Evolutionary conservation across 2,888 invertebrate species (phyloP).

Genomic region (Poecilus cupreus): DNA sequence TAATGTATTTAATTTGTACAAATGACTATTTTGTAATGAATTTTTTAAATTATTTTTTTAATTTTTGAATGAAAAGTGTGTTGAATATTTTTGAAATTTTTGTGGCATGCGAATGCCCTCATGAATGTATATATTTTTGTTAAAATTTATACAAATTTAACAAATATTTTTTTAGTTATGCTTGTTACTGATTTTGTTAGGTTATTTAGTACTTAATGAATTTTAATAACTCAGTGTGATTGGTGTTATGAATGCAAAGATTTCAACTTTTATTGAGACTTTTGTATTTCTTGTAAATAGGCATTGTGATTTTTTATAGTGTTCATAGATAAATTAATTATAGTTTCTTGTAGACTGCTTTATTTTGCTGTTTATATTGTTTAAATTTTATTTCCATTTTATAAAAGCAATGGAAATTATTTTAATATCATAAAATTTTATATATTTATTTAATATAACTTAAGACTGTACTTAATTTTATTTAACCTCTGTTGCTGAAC

Average conservation of each 20-base stretch:
- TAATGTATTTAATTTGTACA: slow-evolving; percentile 44
- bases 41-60: slow-evolving; percentile 49
- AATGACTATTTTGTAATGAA: slow-evolving; percentile 50
- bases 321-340: slow-evolving; percentile 49
- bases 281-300: slow-evolving; percentile 50
- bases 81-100: slow-evolving; percentile 55
- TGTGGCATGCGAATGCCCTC: slow-evolving; percentile 56
- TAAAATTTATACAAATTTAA: slow-evolving; percentile 39
- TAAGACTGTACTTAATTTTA: slow-evolving; percentile 55
- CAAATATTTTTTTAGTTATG: slow-evolving; percentile 50
- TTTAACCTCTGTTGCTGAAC: slow-evolving; percentile 45
- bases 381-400: slow-evolving; percentile 45
- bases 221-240: slow-evolving; percentile 35
- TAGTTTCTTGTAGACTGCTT: slow-evolving; percentile 53
- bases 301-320: slow-evolving; percentile 58
- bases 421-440: slow-evolving; percentile 31
- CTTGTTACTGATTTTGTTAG: slow-evolving; percentile 55
- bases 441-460: slow-evolving; percentile 54
- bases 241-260: slow-evolving; percentile 37
- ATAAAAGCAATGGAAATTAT: slow-evolving; percentile 34
- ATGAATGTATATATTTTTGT: slow-evolving; percentile 56
- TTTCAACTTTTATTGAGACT: slow-evolving; percentile 32
- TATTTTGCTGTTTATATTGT: slow-evolving; percentile 57
- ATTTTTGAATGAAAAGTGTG: slow-evolving; percentile 49
- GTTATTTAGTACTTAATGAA: slow-evolving; percentile 41